Evolutionary conservation across 2,797 vertebrate genomes (phyloP), one percentile per base, ranked within the genome.

Genomic region (Macroramphosus scolopax): DNA sequence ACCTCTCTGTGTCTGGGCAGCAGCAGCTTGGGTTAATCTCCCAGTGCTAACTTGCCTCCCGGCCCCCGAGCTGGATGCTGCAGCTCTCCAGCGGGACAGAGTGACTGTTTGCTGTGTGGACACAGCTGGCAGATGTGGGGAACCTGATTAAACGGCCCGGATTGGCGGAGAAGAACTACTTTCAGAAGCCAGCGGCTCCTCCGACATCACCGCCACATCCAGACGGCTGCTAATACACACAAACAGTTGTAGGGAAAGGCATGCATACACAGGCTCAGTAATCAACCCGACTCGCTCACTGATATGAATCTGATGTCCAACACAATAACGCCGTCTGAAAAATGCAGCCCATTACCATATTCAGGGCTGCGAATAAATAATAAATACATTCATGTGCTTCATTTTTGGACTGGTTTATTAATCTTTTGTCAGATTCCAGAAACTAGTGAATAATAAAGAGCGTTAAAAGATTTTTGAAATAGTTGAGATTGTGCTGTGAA

Each of bases 61-160:
- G 16, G 22, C 46, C 63, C n/a, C 63, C 61, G 64, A 64, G 74
- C 68, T 78, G 81, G 68, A 75, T 68, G 66, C n/a, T 56, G 66
- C 43, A 43, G 65, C 73, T 72, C 67, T 75, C 75, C 72, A 73
- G 73, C 35, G 42, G 82, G 72, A 77, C 67, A 38, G 54, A 75
- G 70, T 55, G 64, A 51, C 68, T 71, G 78, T 83, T 83, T 82
- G 75, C 78, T 40, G 67, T 78, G 73, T 80, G 77, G 88, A 85
- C 87, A 89, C 88, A 90, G 86, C 88, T 90, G 87, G 87, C 71
- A 55, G 73, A 73, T 78, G 79, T 55, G 59, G 65, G 72, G 79
- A 82, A 82, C 72, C 82, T 85, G 84, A 89, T 89, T 89, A 88
- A 84, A 87, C 22, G 58, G 68, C 61, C 54, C 45, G 59, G 72